phyloP scores from a whole-genome alignment of 2,113 vertebrate genomes.

The Ochotona princeps region DNA sequence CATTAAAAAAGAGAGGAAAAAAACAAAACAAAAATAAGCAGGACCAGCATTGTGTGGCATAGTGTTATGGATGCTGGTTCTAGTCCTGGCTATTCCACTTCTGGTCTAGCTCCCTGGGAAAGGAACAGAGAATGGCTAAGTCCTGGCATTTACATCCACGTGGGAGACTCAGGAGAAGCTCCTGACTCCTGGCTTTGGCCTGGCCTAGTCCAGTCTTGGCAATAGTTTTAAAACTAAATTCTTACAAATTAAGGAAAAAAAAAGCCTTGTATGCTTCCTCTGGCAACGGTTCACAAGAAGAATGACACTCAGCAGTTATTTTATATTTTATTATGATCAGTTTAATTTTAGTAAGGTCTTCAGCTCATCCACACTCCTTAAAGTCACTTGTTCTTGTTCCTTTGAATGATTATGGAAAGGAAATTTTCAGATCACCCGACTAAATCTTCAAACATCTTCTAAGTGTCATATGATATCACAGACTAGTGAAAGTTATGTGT shows the following conservation, averaged over 20 bases:
- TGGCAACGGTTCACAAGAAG: background rate
- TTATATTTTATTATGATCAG: conserved; percentile 45
- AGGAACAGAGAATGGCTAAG: no score
- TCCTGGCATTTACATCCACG: no score
- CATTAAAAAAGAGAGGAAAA: no score
- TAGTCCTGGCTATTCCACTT: no score
- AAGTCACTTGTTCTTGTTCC: conserved; percentile 21
- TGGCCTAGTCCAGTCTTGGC: no score
- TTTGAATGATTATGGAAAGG: conserved; percentile 24
- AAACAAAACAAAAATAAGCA: no score
- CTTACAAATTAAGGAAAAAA: background rate
- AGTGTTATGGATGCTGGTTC: no score
- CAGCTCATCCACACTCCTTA: conserved; percentile 8
- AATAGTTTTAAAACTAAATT: no score
- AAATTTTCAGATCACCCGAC: conserved; percentile 14
- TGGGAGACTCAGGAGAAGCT: no score
- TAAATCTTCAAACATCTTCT: background rate
- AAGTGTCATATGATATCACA: background rate
- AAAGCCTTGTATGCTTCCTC: background rate
- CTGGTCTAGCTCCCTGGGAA: no score
- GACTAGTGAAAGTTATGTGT: background rate
- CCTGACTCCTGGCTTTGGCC: no score
- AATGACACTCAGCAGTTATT: background rate
- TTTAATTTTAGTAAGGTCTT: conserved; percentile 46
- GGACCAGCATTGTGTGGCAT: no score